Evolutionary conservation across 2,888 invertebrate species (phyloP), one percentile per base, ranked within the genome.

Genomic region (Opisthograptis luteolata): DNA sequence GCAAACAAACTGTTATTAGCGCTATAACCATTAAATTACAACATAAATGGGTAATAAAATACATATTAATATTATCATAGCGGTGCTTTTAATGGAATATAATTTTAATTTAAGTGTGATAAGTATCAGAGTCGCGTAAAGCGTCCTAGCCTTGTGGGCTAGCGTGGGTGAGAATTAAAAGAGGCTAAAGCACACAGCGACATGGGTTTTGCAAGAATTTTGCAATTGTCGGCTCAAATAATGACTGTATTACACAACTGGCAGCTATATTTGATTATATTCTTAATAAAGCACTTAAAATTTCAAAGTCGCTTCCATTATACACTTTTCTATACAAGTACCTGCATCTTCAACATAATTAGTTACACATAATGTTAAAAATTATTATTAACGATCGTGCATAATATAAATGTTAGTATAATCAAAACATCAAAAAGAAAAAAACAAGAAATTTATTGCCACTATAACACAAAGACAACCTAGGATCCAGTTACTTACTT

Each of bases 161-260:
- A 62, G 75, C 70, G 84, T 83, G 79, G 84, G 81, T 71, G 74
- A 68, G 47, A 60, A 52, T 58, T 62, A 69, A 62, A 49, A 44
- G 63, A 70, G 68, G 63, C 69, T 70, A 62, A 64, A 60, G 68
- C 66, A 64, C 65, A 71, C 72, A 73, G 62, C 55, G 57, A 40
- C 46, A 42, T 36, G 44, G 70, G 37, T 82, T 81, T 77, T 70
- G 75, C 75, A 81, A 81, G 65, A 58, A 58, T 66, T 74, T 78
- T 73, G 73, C 76, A 82, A 80, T 71, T 69, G 62, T 65, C 65
- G 66, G 63, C 56, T 64, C 66, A 67, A 71, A 76, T 76, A 77
- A 76, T 73, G 64, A 66, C 56, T 24, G 30, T 59, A 58, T 70
- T 76, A 65, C 71, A 58, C 66, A 67, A 73, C 62, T 58, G 58